Conservation (phyloP, 2,888 invertebrate genomes). For the Congeria kusceri region DNA sequence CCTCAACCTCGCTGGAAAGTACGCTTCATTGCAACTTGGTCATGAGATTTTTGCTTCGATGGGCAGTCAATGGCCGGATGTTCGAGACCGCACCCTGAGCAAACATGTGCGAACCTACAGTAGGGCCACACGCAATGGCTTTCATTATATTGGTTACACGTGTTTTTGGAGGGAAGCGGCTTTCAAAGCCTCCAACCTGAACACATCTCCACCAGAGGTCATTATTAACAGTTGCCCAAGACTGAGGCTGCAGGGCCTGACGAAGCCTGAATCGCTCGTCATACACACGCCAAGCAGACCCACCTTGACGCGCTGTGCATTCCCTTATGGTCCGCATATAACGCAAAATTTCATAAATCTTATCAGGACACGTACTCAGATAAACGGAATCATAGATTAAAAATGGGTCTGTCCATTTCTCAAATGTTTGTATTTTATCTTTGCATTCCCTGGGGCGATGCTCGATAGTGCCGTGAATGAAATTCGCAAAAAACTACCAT, state of each 20-base stretch:
- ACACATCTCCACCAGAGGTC: constrained; percentile 2
- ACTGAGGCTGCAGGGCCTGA: background rate
- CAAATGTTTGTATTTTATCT: background rate
- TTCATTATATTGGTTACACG: background rate
- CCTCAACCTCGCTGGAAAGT: too few species aligned
- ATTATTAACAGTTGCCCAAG: constrained; percentile 5
- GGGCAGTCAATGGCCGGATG: background rate
- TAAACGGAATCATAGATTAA: constrained; percentile 17
- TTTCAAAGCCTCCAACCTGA: background rate
- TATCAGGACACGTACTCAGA: background rate
- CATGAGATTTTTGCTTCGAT: too few species aligned
- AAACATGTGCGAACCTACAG: constrained; percentile 9
- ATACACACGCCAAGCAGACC: constrained; percentile 8
- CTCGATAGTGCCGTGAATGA: too few species aligned
- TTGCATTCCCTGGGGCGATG: constrained; percentile 17
- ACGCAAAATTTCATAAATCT: constrained; percentile 11
- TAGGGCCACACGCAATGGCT: constrained; percentile 3
- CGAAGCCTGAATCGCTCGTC: constrained; percentile 13
- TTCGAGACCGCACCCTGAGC: background rate
- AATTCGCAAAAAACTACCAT: too few species aligned
- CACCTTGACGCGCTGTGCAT: background rate
- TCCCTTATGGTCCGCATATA: constrained; percentile 15
- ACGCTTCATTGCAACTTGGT: too few species aligned
- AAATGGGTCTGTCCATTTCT: constrained; percentile 26
- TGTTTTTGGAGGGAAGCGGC: background rate